Base-by-base conservation (phyloP, 2,888 invertebrate species). In the Boloria selene region DNA sequence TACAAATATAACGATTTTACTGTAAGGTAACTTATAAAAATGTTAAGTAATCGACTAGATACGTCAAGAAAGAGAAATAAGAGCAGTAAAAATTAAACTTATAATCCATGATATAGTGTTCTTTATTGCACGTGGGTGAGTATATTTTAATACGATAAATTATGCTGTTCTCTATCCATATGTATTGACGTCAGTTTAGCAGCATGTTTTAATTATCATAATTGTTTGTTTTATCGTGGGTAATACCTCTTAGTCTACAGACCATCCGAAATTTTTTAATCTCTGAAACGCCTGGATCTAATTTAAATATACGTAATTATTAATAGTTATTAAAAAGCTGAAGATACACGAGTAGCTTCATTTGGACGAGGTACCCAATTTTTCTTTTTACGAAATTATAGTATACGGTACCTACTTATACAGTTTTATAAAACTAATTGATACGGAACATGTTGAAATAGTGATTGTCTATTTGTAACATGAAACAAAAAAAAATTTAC, bases 101-200 rank as follows among this genome's bases (percentile, higher is more conserved):
- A 26, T 56, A 10, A n/a, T n/a, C n/a, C 7, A 7, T 22, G 14
- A 44, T 4, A 22, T 13, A 56, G 26, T 45, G 56, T 16, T 56
- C 22, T 18, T 0, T 56, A 45, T 45, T 45, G 45, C 22, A 16
- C 45, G 56, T 56, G 13, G n/a, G 0, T 44, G 31, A 10, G 31
- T 10, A 38, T 38, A 38, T 38, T 38, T 38, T 38, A 38, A 38
- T 17, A 13, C 13, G 42, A 45, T 45, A 45, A 5, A 44, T 55
- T 44, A 55, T 44, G 18, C 45, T 58, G 47, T 49, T 17, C 44
- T 50, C 18, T 58, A 44, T 42, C 55, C 17, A 44, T 58, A 62
- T 62, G 45, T 42, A 62, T 64, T 69, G 67, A 67, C 69, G 67
- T 67, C 69, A 69, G 49, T 53, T 38, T 22, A 45, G 16, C 44